phyloP scores from a whole-genome alignment of 1,140 invertebrate species.

The Cataglyphis hispanica region DNA sequence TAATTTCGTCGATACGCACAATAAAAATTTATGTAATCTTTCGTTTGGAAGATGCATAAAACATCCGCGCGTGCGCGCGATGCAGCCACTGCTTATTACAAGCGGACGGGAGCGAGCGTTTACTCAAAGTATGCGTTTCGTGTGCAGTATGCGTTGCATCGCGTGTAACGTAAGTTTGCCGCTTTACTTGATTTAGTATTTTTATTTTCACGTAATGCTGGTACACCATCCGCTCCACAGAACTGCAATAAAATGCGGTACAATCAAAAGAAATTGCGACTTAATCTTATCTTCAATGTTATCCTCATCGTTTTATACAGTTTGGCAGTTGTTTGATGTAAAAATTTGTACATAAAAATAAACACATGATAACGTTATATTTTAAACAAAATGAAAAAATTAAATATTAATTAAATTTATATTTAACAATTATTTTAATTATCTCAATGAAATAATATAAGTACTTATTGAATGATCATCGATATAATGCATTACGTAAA shows the following conservation, averaged over 20 bases:
- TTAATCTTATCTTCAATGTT: not conserved
- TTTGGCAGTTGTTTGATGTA: not conserved
- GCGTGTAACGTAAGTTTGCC: constrained; percentile 21
- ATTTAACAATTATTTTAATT: too few relatives aligned
- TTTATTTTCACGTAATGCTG: constrained; percentile 3
- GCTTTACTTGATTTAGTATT: constrained; percentile 7
- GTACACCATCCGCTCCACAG: not conserved
- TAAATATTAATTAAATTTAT: not conserved
- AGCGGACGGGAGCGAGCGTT: constrained; percentile 16
- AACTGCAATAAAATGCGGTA: not conserved
- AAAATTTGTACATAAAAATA: constrained; percentile 2
- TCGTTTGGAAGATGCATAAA: constrained; percentile 44
- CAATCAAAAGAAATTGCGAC: not conserved
- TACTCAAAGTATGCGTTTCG: constrained; percentile 16
- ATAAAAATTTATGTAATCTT: constrained; percentile 68
- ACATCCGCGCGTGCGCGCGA: constrained; percentile 22
- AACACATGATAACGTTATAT: not conserved
- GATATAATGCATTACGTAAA: not conserved
- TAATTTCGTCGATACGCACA: constrained; percentile 60
- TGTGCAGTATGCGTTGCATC: constrained; percentile 10
- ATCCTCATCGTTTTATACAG: not conserved
- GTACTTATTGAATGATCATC: not conserved
- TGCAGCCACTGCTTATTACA: constrained; percentile 52
- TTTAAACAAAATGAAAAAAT: not conserved
- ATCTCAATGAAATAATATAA: not conserved